Base-by-base conservation (phyloP, 2,113 vertebrate species). In the Amazona vittata region DNA sequence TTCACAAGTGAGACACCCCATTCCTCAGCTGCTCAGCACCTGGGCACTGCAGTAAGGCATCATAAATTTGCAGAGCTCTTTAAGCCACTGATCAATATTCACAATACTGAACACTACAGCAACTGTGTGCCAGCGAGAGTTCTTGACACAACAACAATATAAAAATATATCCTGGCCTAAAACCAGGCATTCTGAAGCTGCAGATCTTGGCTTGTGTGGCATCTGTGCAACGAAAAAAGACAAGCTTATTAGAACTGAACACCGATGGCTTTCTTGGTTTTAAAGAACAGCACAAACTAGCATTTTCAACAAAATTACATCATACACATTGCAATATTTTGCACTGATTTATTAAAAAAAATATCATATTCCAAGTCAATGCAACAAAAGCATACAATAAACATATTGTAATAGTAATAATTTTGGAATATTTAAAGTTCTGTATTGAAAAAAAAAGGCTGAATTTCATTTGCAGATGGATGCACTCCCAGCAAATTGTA, bases 221-320 rank as follows among this genome's bases (percentile, higher is more conserved):
- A 95, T 96, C 92, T 93, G 88, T 94, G 95, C 96, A 96, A 95
- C 21, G 0, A 71, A 95, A 93, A 96, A 44, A 91, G 90, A 96
- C 95, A 95, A 71, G 74, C 94, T 96, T 52, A 96, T 94, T 95
- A 96, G 94, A 95, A 93, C 86, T 71, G 50, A 92, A 84, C 77
- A 76, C 76, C 44, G 52, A 75, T 5, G 22, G 33, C 9, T 86
- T 47, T 20, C 1, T 41, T 39, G 18, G 24, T 84, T 84, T 60
- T 1, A 63, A 78, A 64, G 29, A 86, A 92, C 29, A 95, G 77
- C 81, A 79, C 35, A 33, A 86, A 84, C 31, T 63, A 35, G 19
- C 43, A 91, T 76, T 91, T 94, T 49, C 79, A 96, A 97, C 63
- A 95, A 96, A 96, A 95, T 64, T 97, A 93, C 93, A 93, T 94